phyloP scores from a whole-genome alignment of 2,797 vertebrate species.

The Melanogrammus aeglefinus region DNA sequence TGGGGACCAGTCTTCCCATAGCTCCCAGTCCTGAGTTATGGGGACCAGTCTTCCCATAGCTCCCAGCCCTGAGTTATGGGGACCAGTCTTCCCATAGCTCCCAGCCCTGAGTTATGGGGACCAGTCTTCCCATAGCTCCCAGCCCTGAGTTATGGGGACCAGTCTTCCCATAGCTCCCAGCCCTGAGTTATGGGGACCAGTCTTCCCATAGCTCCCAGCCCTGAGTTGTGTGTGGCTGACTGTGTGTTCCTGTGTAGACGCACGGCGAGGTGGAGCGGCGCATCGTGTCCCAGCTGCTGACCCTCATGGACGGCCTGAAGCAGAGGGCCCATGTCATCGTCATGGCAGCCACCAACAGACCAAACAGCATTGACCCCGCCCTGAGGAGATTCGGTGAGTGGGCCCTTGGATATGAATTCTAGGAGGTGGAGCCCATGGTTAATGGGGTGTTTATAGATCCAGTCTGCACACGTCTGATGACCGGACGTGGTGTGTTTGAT shows the following conservation, averaged over 20 bases:
- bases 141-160: no score
- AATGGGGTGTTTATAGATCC: not conserved
- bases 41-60: no score
- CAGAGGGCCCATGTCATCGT: constrained; percentile 97
- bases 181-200: no score
- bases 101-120: no score
- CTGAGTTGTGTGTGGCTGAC: no score
- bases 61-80: no score
- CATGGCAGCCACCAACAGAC: constrained; percentile 99
- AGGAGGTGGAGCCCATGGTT: not conserved
- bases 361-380: constrained; percentile 98
- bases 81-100: no score
- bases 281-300: constrained; percentile 96
- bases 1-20: no score
- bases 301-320: constrained; percentile 97
- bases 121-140: no score
- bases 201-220: no score
- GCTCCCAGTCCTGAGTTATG: no score
- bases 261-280: constrained; percentile 97
- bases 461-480: not conserved
- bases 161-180: no score
- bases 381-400: constrained; percentile 91
- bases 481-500: not conserved
- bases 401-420: not conserved
- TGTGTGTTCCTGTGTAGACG: constrained; percentile 71